phyloP scores from a whole-genome alignment of 2,888 invertebrate species.

The Drosophila multiciliata region DNA sequence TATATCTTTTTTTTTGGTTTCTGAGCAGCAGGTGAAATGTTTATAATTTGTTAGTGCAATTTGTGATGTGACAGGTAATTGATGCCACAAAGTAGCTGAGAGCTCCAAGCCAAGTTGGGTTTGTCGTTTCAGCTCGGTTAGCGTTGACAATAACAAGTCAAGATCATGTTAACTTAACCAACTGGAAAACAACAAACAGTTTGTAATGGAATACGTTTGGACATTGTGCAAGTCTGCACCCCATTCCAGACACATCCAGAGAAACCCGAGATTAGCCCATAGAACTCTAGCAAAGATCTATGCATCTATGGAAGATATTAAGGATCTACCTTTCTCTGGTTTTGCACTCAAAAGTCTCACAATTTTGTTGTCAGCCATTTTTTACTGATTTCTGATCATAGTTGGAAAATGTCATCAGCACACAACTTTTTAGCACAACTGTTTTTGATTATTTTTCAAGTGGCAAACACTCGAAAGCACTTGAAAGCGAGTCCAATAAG shows the following conservation, averaged over 20 bases:
- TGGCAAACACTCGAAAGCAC: constrained; percentile 37
- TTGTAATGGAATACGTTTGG: constrained; percentile 57
- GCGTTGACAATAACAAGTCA: constrained; percentile 71
- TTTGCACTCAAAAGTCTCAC: constrained; percentile 7
- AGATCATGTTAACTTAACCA: constrained; percentile 83
- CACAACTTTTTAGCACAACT: constrained; percentile 28
- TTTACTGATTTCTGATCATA: constrained; percentile 41
- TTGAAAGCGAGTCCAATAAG: constrained; percentile 21
- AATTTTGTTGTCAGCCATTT: constrained; percentile 27
- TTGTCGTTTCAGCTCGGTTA: constrained; percentile 56
- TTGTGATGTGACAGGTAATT: constrained; percentile 72
- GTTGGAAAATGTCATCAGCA: constrained; percentile 31
- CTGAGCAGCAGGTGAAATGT: constrained; percentile 62
- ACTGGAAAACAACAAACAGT: constrained; percentile 65
- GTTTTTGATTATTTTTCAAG: constrained; percentile 17
- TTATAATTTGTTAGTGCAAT: constrained; percentile 72
- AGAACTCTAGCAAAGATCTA: background rate
- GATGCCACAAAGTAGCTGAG: constrained; percentile 70
- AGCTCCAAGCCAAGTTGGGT: constrained; percentile 13
- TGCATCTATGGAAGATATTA: background rate
- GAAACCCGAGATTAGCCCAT: constrained; percentile 44
- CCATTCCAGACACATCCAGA: background rate
- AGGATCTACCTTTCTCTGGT: constrained; percentile 30
- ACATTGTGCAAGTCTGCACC: constrained; percentile 62
- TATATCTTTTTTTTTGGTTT: constrained; percentile 24